Evolutionary conservation across 2,797 vertebrate species (phyloP), one percentile per base, ranked within the genome.

Genomic region (Tangara arthus): DNA sequence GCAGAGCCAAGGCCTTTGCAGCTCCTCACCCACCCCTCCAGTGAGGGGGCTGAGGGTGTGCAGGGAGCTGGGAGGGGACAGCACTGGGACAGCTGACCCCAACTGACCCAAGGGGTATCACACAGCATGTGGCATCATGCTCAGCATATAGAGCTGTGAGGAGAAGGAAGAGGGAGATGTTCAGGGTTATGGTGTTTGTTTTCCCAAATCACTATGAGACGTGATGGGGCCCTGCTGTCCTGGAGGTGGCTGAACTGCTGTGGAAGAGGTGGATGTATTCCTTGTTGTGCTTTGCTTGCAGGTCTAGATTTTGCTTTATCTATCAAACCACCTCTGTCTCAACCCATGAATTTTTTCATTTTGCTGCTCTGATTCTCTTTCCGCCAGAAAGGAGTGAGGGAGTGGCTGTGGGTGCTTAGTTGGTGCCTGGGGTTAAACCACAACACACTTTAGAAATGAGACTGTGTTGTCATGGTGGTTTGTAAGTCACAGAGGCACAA

Each of bases 121-220:
- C 28, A 17, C 32, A n/a, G 32, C 23, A 9, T 20, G 23, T 65
- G 50, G 16, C 19, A 28, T n/a, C 8, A 3, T 21, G 50, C 12
- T 72, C 20, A 59, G n/a, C 24, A 26, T 46, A 12, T 11, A 39
- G 15, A 80, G 9, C 17, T 39, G 30, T 28, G 47, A 61, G 28
- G 20, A 68, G n/a, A 56, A 49, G 22, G 27, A 35, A 49, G 15
- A 50, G 27, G 18, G 27, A 42, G 42, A 13, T 42, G 4, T 64
- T 71, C 30, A 35, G 42, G 34, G 23, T 34, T 23, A 9, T 5
- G 32, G 22, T 5, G 3, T 50, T 71, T 15, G 5, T 63, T 23
- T 71, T 23, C 19, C 52, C 13, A 24, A 65, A 6, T 44, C 59
- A 57, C 28, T 0, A 0, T 30, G 15, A 39, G n/a, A 30, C 0